Evolutionary conservation across 1,140 invertebrate species (phyloP).

Genomic region (Megathymus violae): DNA sequence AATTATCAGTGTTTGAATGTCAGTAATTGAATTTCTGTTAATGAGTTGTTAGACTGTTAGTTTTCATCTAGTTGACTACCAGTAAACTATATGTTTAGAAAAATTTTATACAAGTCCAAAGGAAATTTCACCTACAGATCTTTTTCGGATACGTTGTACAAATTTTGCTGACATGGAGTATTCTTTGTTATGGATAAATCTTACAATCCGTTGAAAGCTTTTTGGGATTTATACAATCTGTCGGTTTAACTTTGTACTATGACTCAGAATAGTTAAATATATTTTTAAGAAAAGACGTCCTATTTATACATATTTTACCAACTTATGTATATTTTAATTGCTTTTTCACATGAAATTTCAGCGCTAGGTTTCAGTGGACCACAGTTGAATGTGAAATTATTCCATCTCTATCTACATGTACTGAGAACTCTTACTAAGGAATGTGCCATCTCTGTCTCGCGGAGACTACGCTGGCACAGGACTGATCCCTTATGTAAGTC

Average conservation of each 20-base stretch:
- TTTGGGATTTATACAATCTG: not conserved
- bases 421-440: constrained; percentile 56
- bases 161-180: constrained; percentile 24
- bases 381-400: constrained; percentile 61
- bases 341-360: constrained; percentile 73
- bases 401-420: constrained; percentile 60
- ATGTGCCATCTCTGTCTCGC: constrained; percentile 61
- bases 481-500: constrained; percentile 79
- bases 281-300: too few species aligned
- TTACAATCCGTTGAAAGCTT: not conserved
- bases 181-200: constrained; percentile 22
- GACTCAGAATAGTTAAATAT: too few species aligned
- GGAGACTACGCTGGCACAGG: constrained; percentile 60
- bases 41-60: too few species aligned
- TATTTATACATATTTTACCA: constrained; percentile 53
- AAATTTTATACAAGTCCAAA: too few species aligned
- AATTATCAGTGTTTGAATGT: too few species aligned
- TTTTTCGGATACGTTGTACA: constrained; percentile 19
- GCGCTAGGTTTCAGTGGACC: constrained; percentile 55
- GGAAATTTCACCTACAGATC: constrained; percentile 1
- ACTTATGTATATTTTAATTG: constrained; percentile 77
- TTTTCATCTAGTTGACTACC: too few species aligned
- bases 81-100: too few species aligned
- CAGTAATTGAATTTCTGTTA: too few species aligned
- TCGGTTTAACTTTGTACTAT: not conserved